Conservation (phyloP, 2,888 invertebrate species). For the Cistogaster globosa region DNA sequence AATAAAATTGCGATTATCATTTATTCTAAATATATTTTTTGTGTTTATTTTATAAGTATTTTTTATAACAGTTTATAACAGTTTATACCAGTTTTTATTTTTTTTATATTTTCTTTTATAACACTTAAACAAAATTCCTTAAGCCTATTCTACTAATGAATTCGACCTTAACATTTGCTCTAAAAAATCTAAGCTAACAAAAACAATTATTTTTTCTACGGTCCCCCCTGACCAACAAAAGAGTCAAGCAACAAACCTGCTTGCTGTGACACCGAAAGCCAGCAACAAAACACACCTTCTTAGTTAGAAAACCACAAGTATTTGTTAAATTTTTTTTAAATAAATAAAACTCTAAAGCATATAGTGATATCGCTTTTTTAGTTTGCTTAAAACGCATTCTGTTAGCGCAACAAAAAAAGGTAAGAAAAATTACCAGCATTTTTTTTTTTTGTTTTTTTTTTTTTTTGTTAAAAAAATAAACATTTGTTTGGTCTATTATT, state of each 20-base stretch:
- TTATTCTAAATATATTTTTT: too few species aligned
- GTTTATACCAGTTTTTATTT: background rate
- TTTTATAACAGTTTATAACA: background rate
- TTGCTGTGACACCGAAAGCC: slow-evolving; percentile 19
- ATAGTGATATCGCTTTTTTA: background rate
- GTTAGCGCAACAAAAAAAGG: slow-evolving; percentile 16
- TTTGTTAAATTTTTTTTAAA: slow-evolving; percentile 19
- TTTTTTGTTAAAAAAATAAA: background rate
- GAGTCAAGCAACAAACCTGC: slow-evolving; percentile 47
- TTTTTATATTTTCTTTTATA: background rate
- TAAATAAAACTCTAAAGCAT: slow-evolving; percentile 13
- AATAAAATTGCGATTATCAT: background rate
- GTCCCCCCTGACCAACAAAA: slow-evolving; percentile 37
- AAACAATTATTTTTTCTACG: background rate
- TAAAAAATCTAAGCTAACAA: slow-evolving; percentile 34
- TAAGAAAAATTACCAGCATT: slow-evolving; percentile 15
- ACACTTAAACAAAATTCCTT: slow-evolving; percentile 13
- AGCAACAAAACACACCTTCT: slow-evolving; percentile 56
- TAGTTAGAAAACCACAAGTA: slow-evolving; percentile 48
- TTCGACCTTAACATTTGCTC: slow-evolving; percentile 68
- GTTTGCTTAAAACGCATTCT: slow-evolving; percentile 44
- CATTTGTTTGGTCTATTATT: slow-evolving; percentile 29
- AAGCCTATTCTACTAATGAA: slow-evolving; percentile 38
- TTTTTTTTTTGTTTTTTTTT: background rate
- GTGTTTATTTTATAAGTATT: background rate